phyloP scores from a whole-genome alignment of 2,797 vertebrate species.

The Coendou prehensilis region DNA sequence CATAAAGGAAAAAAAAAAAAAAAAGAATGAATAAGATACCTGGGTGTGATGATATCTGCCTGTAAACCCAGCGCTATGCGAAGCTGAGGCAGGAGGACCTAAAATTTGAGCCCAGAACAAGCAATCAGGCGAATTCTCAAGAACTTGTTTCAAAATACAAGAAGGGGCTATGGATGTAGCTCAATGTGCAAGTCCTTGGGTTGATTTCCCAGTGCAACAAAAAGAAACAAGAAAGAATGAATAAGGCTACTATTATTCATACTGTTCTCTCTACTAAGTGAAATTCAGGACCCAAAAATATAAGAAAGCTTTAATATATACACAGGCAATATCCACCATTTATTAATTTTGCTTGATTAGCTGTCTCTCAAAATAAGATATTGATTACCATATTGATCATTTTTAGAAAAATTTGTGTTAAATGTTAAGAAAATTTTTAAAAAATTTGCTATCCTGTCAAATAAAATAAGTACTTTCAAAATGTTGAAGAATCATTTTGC shows the following conservation, averaged over 20 bases:
- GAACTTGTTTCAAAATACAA: not conserved
- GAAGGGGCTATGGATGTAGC: not conserved
- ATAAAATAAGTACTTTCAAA: slow-evolving; percentile 1
- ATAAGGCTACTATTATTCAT: not conserved
- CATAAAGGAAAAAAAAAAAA: too few species aligned
- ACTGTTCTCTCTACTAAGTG: not conserved
- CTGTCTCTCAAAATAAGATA: slow-evolving; percentile 2
- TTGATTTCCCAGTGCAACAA: not conserved
- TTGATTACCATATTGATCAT: not conserved
- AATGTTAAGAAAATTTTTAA: not conserved
- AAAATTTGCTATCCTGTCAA: not conserved
- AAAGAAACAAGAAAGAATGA: not conserved
- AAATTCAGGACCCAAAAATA: not conserved
- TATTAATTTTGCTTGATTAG: not conserved
- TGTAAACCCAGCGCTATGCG: not conserved
- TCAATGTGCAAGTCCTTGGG: not conserved
- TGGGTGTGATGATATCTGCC: not conserved
- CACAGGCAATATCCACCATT: not conserved
- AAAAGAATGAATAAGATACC: not conserved
- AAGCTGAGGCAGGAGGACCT: not conserved
- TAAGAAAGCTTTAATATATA: not conserved
- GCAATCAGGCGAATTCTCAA: not conserved
- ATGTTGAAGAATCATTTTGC: not conserved
- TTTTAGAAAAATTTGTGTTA: not conserved
- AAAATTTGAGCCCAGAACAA: not conserved